A percentile compares a stretch with the other conserved stretches of the same genome.
Evolutionary conservation across 2,113 vertebrate species (phyloP).

Genomic region (Triplophysa dalaica): DNA sequence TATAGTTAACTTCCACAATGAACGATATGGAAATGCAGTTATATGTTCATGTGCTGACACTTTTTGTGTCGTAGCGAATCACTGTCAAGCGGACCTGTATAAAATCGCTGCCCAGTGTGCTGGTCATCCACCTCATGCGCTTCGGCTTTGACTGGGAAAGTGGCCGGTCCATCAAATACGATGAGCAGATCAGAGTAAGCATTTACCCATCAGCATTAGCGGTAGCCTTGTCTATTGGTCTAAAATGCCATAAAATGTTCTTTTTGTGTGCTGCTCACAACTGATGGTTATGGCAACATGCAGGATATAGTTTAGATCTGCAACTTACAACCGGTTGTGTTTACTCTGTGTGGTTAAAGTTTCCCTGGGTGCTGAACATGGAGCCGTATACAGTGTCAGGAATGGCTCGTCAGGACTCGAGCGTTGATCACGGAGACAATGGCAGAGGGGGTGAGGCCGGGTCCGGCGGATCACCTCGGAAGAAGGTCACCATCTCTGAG

Average conservation of each 20-base stretch:
- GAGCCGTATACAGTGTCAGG: conserved; percentile 97
- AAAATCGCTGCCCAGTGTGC: conserved; percentile 90
- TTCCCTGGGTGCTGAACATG: conserved; percentile 99
- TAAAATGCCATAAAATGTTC: no score
- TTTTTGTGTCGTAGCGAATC: conserved; percentile 82
- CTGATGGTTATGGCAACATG: no score
- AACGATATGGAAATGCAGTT: not conserved
- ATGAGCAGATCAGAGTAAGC: conserved; percentile 95
- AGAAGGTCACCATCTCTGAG: conserved; percentile 96
- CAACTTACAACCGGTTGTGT: not conserved
- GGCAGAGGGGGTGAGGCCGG: conserved; percentile 80
- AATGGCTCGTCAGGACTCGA: conserved; percentile 96
- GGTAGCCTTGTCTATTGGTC: no score
- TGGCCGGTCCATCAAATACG: conserved; percentile 96
- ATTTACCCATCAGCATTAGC: not conserved
- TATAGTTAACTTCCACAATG: conserved; percentile 49
- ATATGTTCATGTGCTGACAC: not conserved
- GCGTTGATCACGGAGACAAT: conserved; percentile 85
- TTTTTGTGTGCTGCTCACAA: no score
- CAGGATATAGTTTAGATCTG: not conserved
- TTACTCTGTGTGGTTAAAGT: conserved; percentile 68
- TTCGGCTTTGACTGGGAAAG: conserved; percentile 99
- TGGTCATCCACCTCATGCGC: conserved; percentile 98
- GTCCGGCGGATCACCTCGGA: conserved; percentile 89
- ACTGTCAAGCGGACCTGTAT: conserved; percentile 97